Evolutionary conservation across 2,888 invertebrate genomes (phyloP), one percentile per base, ranked within the genome.

Genomic region (Galeruca laticollis): DNA sequence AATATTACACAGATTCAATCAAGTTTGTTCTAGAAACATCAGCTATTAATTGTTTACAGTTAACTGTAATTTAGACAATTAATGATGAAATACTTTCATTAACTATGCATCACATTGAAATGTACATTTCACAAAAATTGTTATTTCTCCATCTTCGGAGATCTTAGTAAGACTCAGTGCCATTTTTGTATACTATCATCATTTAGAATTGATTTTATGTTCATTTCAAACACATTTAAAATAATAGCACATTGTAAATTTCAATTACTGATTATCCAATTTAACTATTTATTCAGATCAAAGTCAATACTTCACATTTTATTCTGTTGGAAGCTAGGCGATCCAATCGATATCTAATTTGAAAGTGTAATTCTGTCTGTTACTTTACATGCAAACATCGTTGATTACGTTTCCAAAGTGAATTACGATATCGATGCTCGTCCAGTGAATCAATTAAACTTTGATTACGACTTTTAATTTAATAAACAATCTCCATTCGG

Each of bases 311-410:
- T 15, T 15, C 9, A 47, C 47, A 10, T 18, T 47, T 47, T 15
- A 15, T 2, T 15, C 51, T 35, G 33, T 62, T 26, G 20, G 20
- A 5, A 35, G 13, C 63, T 31, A 63, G 5, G n/a, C 40, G 35
- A 56, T 56, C 31, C 54, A 63, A 63, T 63, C 63, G 43, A 63
- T 43, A 56, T 43, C 63, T 63, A 43, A 63, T 63, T 63, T 63
- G 63, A 56, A 63, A 63, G 54, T 56, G 63, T 54, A 63, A 63
- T 63, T 43, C 10, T 37, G 18, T 8, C 5, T 31, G 35, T 15
- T 35, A 63, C 15, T 63, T 63, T 63, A 54, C 63, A 63, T 63
- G 54, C 33, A 63, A 63, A 63, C 31, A 54, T 26, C 15, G 5
- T 43, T 54, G 40, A 54, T 56, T 63, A 56, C 8, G 35, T 11